Percentiles rank a stretch among this genome's conserved stretches.
Evolutionary conservation across 2,888 invertebrate species (phyloP).

Genomic region (Drosophila ezoana): DNA sequence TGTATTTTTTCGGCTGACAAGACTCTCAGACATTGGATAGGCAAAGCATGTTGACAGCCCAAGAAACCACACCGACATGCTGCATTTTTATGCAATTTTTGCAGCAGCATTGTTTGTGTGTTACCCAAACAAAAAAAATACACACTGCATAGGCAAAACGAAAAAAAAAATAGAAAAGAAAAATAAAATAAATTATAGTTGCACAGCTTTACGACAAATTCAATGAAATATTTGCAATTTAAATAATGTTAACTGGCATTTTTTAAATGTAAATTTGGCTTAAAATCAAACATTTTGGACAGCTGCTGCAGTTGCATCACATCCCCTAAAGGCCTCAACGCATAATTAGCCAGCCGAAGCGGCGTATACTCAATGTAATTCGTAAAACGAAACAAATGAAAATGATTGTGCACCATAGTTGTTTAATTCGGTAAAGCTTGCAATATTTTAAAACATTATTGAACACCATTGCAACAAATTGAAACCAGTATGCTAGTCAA

Average conservation of each 20-base stretch:
- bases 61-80: constrained; percentile 56
- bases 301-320: constrained; percentile 64
- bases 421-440: too few species aligned
- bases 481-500: too few species aligned
- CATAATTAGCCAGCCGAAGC: constrained; percentile 24
- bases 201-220: constrained; percentile 72
- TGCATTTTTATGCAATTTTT: constrained; percentile 72
- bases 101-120: constrained; percentile 36
- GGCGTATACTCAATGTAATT: constrained; percentile 24
- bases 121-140: constrained; percentile 28
- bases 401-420: not conserved
- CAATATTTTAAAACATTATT: not conserved
- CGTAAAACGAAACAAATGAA: not conserved
- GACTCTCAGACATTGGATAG: constrained; percentile 47
- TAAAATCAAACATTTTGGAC: constrained; percentile 58
- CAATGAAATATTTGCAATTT: constrained; percentile 75
- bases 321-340: constrained; percentile 17
- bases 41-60: constrained; percentile 68
- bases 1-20: constrained; percentile 44
- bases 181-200: constrained; percentile 70
- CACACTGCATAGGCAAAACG: not conserved
- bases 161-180: constrained; percentile 5
- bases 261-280: constrained; percentile 57
- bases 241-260: constrained; percentile 74
- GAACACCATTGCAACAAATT: too few species aligned